A percentile compares a stretch with the other conserved stretches of the same genome.
Conservation (phyloP, 2,113 vertebrate genomes). For the Aspiorhynchus laticeps region DNA sequence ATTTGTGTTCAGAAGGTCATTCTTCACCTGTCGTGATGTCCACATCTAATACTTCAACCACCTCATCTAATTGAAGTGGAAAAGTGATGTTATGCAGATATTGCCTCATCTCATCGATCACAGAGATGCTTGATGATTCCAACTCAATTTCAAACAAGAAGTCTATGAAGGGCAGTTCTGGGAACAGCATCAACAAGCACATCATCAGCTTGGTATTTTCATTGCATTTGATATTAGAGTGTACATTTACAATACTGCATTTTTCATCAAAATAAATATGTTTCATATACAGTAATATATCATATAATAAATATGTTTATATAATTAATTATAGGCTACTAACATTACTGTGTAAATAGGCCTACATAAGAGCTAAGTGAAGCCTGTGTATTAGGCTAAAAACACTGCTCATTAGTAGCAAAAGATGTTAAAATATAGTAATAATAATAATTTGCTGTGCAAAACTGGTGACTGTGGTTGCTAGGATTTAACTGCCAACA, state of each 20-base stretch:
- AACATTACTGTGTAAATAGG: no score
- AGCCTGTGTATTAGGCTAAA: no score
- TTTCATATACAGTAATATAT: no score
- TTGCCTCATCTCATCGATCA: constrained; percentile 40
- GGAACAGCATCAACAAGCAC: not conserved
- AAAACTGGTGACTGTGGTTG: no score
- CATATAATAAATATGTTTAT: no score
- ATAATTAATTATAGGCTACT: no score
- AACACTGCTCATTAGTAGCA: no score
- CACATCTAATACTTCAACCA: constrained; percentile 33
- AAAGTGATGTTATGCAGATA: constrained; percentile 17
- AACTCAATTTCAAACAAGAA: constrained; percentile 52
- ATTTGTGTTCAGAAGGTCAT: not conserved
- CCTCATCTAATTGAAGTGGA: not conserved
- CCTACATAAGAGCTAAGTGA: no score
- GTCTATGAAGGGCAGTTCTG: constrained; percentile 32
- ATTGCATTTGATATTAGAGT: not conserved
- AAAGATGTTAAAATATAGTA: no score
- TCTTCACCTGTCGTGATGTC: constrained; percentile 56
- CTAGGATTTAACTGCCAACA: no score
- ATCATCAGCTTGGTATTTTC: not conserved
- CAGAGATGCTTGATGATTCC: not conserved
- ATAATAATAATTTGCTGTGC: no score
- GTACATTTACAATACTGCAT: not conserved
- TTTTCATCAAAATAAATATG: not conserved